Evolutionary conservation across 2,797 vertebrate species (phyloP).

Genomic region (Lerista edwardsae): DNA sequence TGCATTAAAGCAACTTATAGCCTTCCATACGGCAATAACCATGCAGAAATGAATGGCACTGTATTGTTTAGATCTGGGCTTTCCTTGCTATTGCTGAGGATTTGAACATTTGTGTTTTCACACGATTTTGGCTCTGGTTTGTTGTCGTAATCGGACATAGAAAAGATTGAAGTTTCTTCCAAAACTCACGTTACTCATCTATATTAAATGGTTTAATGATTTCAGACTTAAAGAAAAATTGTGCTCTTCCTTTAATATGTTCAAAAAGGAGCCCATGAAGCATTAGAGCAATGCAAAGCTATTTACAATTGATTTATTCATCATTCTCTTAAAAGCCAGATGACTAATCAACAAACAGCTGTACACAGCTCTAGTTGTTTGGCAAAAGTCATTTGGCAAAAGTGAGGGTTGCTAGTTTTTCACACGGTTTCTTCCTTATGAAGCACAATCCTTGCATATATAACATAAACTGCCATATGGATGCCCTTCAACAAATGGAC

Average conservation of each 20-base stretch:
- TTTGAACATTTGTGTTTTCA: neutral
- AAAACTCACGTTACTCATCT: neutral
- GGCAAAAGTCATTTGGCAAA: too few species aligned
- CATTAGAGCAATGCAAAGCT: neutral
- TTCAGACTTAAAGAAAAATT: neutral
- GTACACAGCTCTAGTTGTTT: too few species aligned
- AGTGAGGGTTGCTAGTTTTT: too few species aligned
- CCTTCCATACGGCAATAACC: neutral
- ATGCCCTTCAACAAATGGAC: too few species aligned
- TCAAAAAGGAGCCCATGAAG: neutral
- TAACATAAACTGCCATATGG: too few species aligned
- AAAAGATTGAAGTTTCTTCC: neutral
- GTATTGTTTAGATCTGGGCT: neutral
- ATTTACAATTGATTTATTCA: neutral
- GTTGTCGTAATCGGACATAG: neutral
- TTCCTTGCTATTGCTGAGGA: neutral
- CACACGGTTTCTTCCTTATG: too few species aligned
- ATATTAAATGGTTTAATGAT: neutral
- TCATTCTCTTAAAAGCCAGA: neutral
- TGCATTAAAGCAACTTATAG: neutral
- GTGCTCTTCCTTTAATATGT: neutral
- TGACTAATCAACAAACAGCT: too few species aligned
- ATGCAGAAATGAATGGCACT: neutral
- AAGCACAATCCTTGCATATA: too few species aligned
- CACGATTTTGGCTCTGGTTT: neutral